Evolutionary conservation across 1,140 invertebrate species (phyloP), one percentile per base, ranked within the genome.

Genomic region (Stegodyphus dumicola): DNA sequence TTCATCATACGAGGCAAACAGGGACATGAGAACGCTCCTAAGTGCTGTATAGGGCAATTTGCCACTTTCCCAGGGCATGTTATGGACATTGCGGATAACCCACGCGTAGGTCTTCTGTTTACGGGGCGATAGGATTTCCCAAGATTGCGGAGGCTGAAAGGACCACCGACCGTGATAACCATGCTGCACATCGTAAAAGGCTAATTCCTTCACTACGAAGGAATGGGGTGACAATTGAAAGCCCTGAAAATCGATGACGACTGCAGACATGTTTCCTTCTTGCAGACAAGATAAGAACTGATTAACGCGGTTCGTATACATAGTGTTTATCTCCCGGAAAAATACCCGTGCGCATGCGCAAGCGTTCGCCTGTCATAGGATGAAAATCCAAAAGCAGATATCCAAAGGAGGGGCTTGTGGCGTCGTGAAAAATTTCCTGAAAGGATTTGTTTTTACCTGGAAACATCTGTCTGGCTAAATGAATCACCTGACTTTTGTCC

Each of bases 391-490:
- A 4, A 17, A 76, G 10, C 11, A 76, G 7, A 60, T 54, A 76
- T 2, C 74, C 54, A 76, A n/a, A 76, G 2, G 74, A 1, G 9
- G 13, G 6, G 6, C 2, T 56, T 17, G 74, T 76, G 3, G 54
- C 74, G 17, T 76, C 54, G 3, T 76, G 7, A 88, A 90, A 91
- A 15, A 89, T 87, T 85, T 91, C 89, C 88, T 89, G 88, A n/a
- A 91, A 56, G 87, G 90, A 90, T 87, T 89, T 90, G 10, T 87
- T 49, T 88, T 90, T 89, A 84, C 90, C 89, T 3, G 89, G 89
- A 65, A 56, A 89, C 49, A 90, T 87, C 87, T 90, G 89, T 54
- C 89, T 76, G 0, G 88, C 88, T 11, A 91, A 86, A 52, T 73
- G 86, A 76, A 86, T 85, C 70, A 91, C 90, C 87, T 91, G 90